Percentiles rank a stretch among this genome's conserved stretches.
phyloP scores from a whole-genome alignment of 2,888 invertebrate genomes.

The Dorcus hopei region DNA sequence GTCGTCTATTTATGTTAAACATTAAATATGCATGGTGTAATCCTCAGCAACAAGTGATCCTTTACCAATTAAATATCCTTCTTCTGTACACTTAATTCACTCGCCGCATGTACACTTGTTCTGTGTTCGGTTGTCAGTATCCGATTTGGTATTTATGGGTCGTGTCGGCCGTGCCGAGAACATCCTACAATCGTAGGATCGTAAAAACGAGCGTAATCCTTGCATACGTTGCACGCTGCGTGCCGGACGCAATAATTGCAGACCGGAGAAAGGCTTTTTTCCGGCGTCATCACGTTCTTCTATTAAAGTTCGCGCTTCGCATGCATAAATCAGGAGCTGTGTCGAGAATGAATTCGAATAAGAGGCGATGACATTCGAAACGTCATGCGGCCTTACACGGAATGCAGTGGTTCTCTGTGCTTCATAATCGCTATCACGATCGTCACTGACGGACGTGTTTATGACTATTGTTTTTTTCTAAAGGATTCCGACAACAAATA shows the following conservation, averaged over 20 bases:
- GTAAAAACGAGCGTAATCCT: slow-evolving; percentile 17
- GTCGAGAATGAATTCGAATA: background rate
- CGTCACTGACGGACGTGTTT: slow-evolving; percentile 21
- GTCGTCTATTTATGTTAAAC: slow-evolving; percentile 17
- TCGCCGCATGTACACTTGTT: slow-evolving; percentile 19
- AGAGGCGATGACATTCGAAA: slow-evolving; percentile 19
- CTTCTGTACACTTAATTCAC: slow-evolving; percentile 22
- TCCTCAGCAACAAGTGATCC: slow-evolving; percentile 14
- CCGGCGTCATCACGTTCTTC: too few relatives aligned
- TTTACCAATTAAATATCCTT: slow-evolving; percentile 19
- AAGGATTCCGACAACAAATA: background rate
- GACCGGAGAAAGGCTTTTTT: too few relatives aligned
- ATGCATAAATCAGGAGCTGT: background rate
- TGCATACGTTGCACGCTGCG: background rate
- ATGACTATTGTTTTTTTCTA: slow-evolving; percentile 18
- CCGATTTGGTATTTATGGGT: slow-evolving; percentile 23
- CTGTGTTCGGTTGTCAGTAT: slow-evolving; percentile 24
- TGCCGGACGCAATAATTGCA: too few relatives aligned
- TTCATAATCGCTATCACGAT: slow-evolving; percentile 23
- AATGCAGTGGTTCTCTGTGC: slow-evolving; percentile 17
- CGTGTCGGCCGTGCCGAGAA: slow-evolving; percentile 21
- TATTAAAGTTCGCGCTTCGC: background rate
- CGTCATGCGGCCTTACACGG: slow-evolving; percentile 24
- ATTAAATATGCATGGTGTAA: slow-evolving; percentile 20
- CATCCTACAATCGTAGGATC: slow-evolving; percentile 26